Conservation (phyloP, 2,888 invertebrate genomes). For the Deladenus siricidicola region DNA sequence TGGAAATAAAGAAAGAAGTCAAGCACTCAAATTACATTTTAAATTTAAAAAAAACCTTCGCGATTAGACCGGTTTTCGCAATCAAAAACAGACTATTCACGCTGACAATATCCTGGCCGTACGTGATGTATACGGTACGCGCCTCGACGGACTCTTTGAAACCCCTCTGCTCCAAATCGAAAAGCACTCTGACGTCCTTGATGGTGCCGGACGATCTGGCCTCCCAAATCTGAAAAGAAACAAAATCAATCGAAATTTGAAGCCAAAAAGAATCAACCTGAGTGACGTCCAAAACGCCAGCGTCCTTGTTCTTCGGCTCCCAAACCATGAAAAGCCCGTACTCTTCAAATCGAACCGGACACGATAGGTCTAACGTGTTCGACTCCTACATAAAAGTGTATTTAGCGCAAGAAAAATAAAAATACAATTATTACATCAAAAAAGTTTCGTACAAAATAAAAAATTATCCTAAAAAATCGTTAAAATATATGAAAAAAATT, state of each 20-base stretch:
- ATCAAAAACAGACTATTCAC: slow-evolving; percentile 94
- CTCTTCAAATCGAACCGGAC: slow-evolving; percentile 57
- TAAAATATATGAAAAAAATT: slow-evolving; percentile 1
- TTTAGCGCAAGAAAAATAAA: slow-evolving; percentile 8
- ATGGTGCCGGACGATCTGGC: slow-evolving; percentile 41
- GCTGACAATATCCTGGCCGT: slow-evolving; percentile 96
- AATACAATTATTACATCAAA: no score
- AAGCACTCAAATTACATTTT: no score
- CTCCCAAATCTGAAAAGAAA: slow-evolving; percentile 41
- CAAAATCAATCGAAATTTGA: slow-evolving; percentile 1
- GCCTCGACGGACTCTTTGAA: slow-evolving; percentile 71
- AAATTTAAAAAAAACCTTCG: no score
- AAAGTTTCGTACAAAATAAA: slow-evolving; percentile 2
- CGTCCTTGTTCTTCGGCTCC: slow-evolving; percentile 67
- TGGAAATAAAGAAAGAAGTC: no score
- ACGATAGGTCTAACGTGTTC: slow-evolving; percentile 53
- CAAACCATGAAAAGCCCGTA: slow-evolving; percentile 59
- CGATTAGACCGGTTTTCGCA: slow-evolving; percentile 81
- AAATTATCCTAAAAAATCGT: not conserved
- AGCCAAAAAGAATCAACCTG: slow-evolving; percentile 65
- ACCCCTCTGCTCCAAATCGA: slow-evolving; percentile 71
- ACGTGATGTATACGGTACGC: slow-evolving; percentile 89
- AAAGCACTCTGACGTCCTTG: slow-evolving; percentile 72
- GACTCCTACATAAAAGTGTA: slow-evolving; percentile 33
- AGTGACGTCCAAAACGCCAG: slow-evolving; percentile 92